phyloP scores from a whole-genome alignment of 1,140 invertebrate genomes.

The Microplitis mediator region DNA sequence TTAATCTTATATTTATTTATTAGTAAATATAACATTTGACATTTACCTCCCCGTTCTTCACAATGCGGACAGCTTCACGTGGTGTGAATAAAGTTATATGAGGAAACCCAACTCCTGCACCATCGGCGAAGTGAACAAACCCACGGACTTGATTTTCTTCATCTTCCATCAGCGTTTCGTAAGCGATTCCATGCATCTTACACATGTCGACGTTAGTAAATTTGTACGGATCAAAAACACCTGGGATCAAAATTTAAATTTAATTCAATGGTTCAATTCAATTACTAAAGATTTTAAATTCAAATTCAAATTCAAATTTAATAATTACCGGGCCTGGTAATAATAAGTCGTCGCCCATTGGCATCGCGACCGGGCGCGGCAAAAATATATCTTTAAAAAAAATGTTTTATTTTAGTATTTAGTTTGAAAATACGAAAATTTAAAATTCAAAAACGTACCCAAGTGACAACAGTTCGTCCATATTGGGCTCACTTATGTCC shows the following conservation, averaged over 20 bases:
- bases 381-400: constrained; percentile 70
- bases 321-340: constrained; percentile 74
- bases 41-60: constrained; percentile 78
- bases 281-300: not conserved
- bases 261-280: not conserved
- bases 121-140: constrained; percentile 76
- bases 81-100: constrained; percentile 78
- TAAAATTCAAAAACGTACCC: constrained; percentile 62
- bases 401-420: not conserved
- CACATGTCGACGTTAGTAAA: constrained; percentile 81
- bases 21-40: constrained; percentile 17
- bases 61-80: constrained; percentile 76
- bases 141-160: constrained; percentile 79
- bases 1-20: not conserved
- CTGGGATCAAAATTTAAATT: constrained; percentile 51
- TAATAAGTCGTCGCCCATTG: constrained; percentile 76
- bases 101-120: constrained; percentile 74
- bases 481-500: constrained; percentile 71
- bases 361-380: constrained; percentile 78
- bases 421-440: not conserved
- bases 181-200: constrained; percentile 76
- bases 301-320: not conserved
- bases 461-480: constrained; percentile 72
- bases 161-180: constrained; percentile 81
- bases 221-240: constrained; percentile 81